Evolutionary conservation across 2,888 invertebrate genomes (phyloP).

Genomic region (Xylota segnis): DNA sequence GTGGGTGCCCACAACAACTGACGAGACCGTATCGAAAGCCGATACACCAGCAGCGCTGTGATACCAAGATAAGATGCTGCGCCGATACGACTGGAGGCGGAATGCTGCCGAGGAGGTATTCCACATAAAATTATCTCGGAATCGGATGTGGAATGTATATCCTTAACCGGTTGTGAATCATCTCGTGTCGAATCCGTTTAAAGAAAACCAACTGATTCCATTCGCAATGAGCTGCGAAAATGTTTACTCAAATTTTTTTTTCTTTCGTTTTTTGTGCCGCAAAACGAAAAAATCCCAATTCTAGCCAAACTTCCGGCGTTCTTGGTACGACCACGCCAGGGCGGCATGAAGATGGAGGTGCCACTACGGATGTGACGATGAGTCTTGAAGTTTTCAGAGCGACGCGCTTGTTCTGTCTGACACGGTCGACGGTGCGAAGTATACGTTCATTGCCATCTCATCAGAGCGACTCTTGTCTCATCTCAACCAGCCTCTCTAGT

Average conservation of each 20-base stretch:
- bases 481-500: constrained; percentile 33
- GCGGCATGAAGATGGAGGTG: background rate
- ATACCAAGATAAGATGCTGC: constrained; percentile 9
- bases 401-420: constrained; percentile 6
- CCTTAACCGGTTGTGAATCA: constrained; percentile 67
- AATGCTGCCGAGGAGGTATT: constrained; percentile 33
- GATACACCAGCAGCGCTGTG: background rate
- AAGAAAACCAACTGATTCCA: constrained; percentile 21
- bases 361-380: constrained; percentile 4
- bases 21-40: constrained; percentile 31
- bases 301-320: constrained; percentile 27
- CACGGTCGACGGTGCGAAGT: background rate
- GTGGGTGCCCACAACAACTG: background rate
- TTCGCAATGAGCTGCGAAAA: constrained; percentile 1
- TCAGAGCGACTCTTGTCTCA: background rate
- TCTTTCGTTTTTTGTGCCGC: background rate
- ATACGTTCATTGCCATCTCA: constrained; percentile 1
- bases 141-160: constrained; percentile 28
- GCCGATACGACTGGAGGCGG: constrained; percentile 4
- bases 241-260: constrained; percentile 21
- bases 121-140: constrained; percentile 29
- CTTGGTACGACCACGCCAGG: background rate
- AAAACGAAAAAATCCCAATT: constrained; percentile 38
- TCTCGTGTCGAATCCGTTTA: constrained; percentile 36
- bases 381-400: constrained; percentile 12